Evolutionary conservation across 2,797 vertebrate species (phyloP).

Genomic region (Gephyroberyx darwinii): DNA sequence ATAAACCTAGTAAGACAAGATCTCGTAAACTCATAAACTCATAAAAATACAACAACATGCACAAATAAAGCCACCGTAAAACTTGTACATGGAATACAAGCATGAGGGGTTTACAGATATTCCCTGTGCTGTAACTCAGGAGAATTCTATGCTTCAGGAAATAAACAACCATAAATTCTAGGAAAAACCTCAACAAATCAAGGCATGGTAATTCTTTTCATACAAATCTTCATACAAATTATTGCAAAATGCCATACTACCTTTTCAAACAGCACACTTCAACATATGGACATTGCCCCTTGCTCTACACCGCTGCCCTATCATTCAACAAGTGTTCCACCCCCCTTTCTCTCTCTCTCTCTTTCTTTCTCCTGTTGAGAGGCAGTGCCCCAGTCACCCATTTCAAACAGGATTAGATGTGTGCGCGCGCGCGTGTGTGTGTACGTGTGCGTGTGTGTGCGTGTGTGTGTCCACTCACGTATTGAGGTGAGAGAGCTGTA

Average conservation of each 20-base stretch:
- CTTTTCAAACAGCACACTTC: background rate
- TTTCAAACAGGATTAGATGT: background rate
- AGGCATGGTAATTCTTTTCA: too few relatives aligned
- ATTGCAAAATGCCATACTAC: too few relatives aligned
- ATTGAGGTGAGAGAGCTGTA: slow-evolving; percentile 46
- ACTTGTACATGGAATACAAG: background rate
- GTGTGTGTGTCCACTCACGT: slow-evolving; percentile 61
- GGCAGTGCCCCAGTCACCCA: slow-evolving; percentile 48
- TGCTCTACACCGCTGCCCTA: slow-evolving; percentile 1
- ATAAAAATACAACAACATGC: too few relatives aligned
- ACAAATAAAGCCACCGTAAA: background rate
- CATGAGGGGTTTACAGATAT: too few relatives aligned
- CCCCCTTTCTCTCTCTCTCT: background rate
- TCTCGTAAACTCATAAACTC: too few relatives aligned
- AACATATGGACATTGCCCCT: slow-evolving; percentile 51
- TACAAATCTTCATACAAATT: slow-evolving; percentile 1
- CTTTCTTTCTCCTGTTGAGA: slow-evolving; percentile 32
- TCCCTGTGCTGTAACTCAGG: background rate
- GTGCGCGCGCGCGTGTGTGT: slow-evolving; percentile 39
- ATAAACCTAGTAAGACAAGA: background rate
- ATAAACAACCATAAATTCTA: background rate
- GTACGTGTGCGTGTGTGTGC: slow-evolving; percentile 19
- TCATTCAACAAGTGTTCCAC: slow-evolving; percentile 73
- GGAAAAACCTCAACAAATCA: too few relatives aligned
- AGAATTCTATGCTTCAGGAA: background rate